Percentiles rank a stretch among this genome's conserved stretches.
Conservation (phyloP, 2,888 invertebrate species). For the Ctenicera cuprea region DNA sequence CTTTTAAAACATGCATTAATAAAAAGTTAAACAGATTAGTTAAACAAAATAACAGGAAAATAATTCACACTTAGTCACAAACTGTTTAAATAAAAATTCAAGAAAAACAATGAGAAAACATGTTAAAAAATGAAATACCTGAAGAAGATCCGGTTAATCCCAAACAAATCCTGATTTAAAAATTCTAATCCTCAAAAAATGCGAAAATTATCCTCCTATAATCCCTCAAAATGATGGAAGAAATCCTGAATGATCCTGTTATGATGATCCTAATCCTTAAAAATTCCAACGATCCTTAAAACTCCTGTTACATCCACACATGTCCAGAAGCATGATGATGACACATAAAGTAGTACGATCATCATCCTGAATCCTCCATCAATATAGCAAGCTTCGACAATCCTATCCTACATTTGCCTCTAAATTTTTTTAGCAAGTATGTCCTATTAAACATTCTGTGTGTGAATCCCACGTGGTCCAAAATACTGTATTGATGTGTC, state of each 20-base stretch:
- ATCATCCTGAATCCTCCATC: slow-evolving; percentile 21
- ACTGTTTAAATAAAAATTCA: slow-evolving; percentile 40
- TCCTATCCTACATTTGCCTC: slow-evolving; percentile 45
- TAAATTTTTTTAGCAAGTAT: slow-evolving; percentile 27
- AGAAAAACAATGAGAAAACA: slow-evolving; percentile 45
- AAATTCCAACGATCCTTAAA: slow-evolving; percentile 32
- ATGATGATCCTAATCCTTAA: slow-evolving; percentile 37
- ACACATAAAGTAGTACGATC: slow-evolving; percentile 17
- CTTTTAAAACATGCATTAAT: slow-evolving; percentile 45
- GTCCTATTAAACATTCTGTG: slow-evolving; percentile 32
- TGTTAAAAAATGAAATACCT: slow-evolving; percentile 47
- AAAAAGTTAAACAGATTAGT: slow-evolving; percentile 39
- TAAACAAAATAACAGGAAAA: slow-evolving; percentile 38
- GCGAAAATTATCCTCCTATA: slow-evolving; percentile 41
- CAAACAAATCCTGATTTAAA: slow-evolving; percentile 38
- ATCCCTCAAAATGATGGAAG: slow-evolving; percentile 28
- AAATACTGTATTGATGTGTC: slow-evolving; percentile 28
- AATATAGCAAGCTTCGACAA: slow-evolving; percentile 35
- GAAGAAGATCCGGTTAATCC: slow-evolving; percentile 46
- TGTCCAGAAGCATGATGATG: slow-evolving; percentile 45
- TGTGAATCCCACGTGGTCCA: slow-evolving; percentile 48
- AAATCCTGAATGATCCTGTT: slow-evolving; percentile 34
- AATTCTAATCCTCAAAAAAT: slow-evolving; percentile 44
- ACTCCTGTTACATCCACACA: slow-evolving; percentile 28
- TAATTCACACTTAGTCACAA: slow-evolving; percentile 47